Evolutionary conservation across 2,888 invertebrate genomes (phyloP), one percentile per base, ranked within the genome.

Genomic region (Oxytorus armatus): DNA sequence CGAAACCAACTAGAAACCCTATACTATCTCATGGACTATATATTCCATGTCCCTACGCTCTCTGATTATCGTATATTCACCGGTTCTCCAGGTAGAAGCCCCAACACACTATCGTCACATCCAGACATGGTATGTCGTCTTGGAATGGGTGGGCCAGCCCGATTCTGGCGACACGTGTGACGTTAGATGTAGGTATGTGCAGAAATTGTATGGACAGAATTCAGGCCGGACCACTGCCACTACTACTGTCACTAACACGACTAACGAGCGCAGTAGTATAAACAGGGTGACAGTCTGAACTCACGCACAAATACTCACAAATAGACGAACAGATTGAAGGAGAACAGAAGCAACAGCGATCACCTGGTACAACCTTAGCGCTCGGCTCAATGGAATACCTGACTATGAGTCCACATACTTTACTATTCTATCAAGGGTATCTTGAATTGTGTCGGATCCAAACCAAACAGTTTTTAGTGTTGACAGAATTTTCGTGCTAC

Each of bases 11-110:
- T 66, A 74, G 42, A 44, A 25, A 59, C 51, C 57, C 53, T 11
- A 61, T 65, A 77, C 83, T 69, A 84, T 84, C 86, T 59, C 79
- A 18, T 33, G 25, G 44, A 61, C 82, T 63, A 55, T 53, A 80
- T 69, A 65, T 63, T 63, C 57, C 29, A n/a, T 44, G 53, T 49
- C 42, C 3, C 70, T 53, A 55, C 44, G 51, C 69, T 75, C 42
- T 42, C 59, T 68, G 66, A 36, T 61, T 21, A 42, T 65, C 55
- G 63, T 77, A 68, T 73, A 80, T 70, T 73, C 53, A 55, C 53
- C 29, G 36, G 16, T 72, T 65, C 42, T 44, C n/a, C 36, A 47
- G 42, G 47, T 7, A 29, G 29, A 23, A 51, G 36, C 55, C 57
- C 21, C 21, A 66, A 68, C 72, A 73, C 80, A 49, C 61, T 47